Conservation (phyloP, 2,797 vertebrate species). For the Ciconia nigra region DNA sequence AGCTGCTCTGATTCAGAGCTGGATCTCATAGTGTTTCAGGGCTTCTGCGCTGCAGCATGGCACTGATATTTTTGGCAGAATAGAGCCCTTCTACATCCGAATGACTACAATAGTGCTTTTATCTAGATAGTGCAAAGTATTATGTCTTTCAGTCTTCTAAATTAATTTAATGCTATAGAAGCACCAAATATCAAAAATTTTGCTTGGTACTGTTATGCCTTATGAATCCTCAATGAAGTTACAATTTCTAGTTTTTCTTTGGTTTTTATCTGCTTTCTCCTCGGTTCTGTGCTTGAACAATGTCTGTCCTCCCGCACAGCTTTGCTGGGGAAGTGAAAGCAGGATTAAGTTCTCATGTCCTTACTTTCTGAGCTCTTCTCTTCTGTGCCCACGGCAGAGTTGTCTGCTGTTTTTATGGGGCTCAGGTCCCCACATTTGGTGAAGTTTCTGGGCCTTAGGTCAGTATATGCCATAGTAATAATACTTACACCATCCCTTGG, state of each 20-base stretch:
- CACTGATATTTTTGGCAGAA: not conserved
- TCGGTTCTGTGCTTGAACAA: not conserved
- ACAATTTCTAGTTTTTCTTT: not conserved
- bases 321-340: not conserved
- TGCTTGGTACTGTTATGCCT: not conserved
- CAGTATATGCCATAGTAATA: not conserved
- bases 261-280: not conserved
- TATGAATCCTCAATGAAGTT: conserved; percentile 15
- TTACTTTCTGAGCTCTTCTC: not conserved
- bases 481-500: not conserved
- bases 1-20: not conserved
- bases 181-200: not conserved
- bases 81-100: not conserved
- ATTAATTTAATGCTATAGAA: not conserved
- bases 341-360: not conserved
- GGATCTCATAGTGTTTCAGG: not conserved
- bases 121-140: not conserved
- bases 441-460: not conserved
- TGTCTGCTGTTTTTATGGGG: not conserved
- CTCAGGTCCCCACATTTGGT: not conserved
- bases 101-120: not conserved
- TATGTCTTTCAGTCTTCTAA: not conserved
- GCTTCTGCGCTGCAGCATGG: not conserved
- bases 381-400: not conserved
- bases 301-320: not conserved